Base-by-base conservation (phyloP, 2,113 vertebrate genomes). In the Lepisosteus osseus region DNA sequence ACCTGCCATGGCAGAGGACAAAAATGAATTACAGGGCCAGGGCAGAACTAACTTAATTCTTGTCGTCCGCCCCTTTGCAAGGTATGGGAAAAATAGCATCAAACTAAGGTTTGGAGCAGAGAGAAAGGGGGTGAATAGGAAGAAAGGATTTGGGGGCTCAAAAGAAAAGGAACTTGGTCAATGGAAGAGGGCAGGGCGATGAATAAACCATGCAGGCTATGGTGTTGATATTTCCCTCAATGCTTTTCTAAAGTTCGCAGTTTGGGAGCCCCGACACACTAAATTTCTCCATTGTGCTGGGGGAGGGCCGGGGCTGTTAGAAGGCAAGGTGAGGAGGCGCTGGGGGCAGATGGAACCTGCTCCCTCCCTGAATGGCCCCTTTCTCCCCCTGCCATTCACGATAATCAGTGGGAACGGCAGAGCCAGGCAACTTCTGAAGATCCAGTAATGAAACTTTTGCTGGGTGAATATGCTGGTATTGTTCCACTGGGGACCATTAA, bases 281-380 rank as follows among this genome's bases (percentile, higher is more conserved):
- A 80, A 91, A 91, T 91, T 90, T 90, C 71, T 83, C 85, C 87
- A 93, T 94, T 94, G 94, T 95, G 87, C 81, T 75, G 42, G 76
- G 77, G 90, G 92, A 92, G 92, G 80, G 90, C 88, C 90, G 92
- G 78, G 65, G 79, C 91, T 92, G 90, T 92, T 84, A 87, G 90
- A 88, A 93, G 90, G 93, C 94, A 95, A 97, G 97, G 96, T 98
- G 93, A 95, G 93, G 92, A 95, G 70, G 81, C 89, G 88, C 82
- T 90, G 91, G 88, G 93, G 95, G 94, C 95, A 95, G 93, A 96
- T 95, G 95, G 94, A 95, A 96, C 95, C 95, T 97, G 95, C 92
- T 94, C 92, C 85, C 91, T 89, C 92, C 78, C 88, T 95, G 94
- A 94, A 96, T 95, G 89, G 92, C 66, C 83, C 86, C 78, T 92